These are phyloP conservation scores for Lanistes nyassanus DNA, from an alignment of 1,140 invertebrate genomes.

Conservation along the genomic window DNA sequence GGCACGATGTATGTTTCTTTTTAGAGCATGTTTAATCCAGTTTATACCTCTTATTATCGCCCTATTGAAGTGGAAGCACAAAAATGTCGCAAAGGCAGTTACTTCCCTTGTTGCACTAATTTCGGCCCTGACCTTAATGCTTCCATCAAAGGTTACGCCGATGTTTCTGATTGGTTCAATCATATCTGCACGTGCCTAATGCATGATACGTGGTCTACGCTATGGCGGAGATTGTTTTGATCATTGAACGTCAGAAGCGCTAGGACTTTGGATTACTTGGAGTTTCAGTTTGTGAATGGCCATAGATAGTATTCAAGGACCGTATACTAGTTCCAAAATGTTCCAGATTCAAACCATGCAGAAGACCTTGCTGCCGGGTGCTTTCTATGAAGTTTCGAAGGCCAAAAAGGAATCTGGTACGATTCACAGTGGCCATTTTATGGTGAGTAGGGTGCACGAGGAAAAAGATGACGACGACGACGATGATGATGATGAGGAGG, in stretches of 20 bases:
- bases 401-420: slow-evolving; percentile 26
- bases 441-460: slow-evolving; percentile 94
- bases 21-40: no score
- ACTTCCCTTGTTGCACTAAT: no score
- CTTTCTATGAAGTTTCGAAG: slow-evolving; percentile 14
- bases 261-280: neutral
- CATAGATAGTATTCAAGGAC: slow-evolving; percentile 20
- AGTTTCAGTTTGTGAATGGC: slow-evolving; percentile 26
- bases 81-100: no score
- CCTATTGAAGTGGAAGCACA: no score
- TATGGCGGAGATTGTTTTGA: slow-evolving; percentile 19
- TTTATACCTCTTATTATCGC: no score
- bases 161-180: slow-evolving; percentile 14
- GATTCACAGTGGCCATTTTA: slow-evolving; percentile 98
- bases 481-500: slow-evolving; percentile 78
- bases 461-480: slow-evolving; percentile 84
- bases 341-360: slow-evolving; percentile 30
- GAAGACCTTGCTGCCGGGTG: neutral
- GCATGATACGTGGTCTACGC: neutral
- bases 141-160: no score
- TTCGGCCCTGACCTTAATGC: no score
- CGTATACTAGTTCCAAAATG: slow-evolving; percentile 26
- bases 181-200: neutral
- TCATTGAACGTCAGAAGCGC: neutral
- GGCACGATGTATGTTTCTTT: no score